Conservation (phyloP, 2,113 vertebrate species). For the Pterophyllum scalare region DNA sequence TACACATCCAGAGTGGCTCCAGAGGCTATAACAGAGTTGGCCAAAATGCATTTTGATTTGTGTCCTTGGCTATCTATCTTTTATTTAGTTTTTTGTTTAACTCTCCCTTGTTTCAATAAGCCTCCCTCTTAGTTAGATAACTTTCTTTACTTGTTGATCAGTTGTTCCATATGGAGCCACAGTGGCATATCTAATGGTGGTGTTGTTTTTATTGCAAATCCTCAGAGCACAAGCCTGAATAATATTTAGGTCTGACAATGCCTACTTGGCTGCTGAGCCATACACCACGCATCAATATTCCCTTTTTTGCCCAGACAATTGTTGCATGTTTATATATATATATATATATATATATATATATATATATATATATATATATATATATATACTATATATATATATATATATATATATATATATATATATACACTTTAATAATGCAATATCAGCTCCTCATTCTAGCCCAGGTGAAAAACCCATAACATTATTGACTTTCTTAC, state of each 20-base stretch:
- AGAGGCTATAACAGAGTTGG: neutral
- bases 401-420: too few relatives aligned
- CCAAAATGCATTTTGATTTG: neutral
- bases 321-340: too few relatives aligned
- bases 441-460: neutral
- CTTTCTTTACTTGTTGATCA: neutral
- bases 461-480: neutral
- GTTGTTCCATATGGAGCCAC: neutral
- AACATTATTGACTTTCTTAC: neutral
- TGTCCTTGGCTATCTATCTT: neutral
- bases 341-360: too few relatives aligned
- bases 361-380: too few relatives aligned
- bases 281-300: neutral
- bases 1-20: neutral
- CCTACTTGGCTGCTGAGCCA: neutral
- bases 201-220: slow-evolving; percentile 5
- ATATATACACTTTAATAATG: neutral
- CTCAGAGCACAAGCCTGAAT: neutral
- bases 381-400: too few relatives aligned
- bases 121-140: neutral
- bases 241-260: neutral
- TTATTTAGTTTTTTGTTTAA: neutral
- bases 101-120: neutral
- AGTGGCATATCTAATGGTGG: neutral
- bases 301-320: neutral